Evolutionary conservation across 2,113 vertebrate genomes (phyloP).

Genomic region (Varanus komodoensis): DNA sequence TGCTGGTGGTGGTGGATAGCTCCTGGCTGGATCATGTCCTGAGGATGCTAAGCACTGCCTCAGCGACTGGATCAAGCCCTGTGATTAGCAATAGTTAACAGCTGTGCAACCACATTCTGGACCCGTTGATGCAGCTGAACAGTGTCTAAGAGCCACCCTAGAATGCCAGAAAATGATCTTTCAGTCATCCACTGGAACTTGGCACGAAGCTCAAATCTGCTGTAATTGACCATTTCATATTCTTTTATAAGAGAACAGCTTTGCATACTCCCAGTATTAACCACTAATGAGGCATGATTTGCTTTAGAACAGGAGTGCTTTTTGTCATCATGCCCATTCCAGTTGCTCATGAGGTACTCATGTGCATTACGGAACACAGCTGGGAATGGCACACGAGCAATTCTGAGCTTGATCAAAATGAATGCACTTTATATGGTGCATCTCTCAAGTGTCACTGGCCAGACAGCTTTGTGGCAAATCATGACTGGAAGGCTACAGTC

Average conservation of each 20-base stretch:
- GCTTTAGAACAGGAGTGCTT: not conserved
- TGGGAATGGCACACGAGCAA: no score
- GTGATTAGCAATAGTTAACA: not conserved
- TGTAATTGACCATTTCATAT: conserved; percentile 15
- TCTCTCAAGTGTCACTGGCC: not conserved
- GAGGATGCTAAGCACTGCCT: not conserved
- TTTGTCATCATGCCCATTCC: not conserved
- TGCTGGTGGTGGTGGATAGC: not conserved
- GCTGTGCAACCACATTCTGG: not conserved
- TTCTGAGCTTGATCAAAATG: not conserved
- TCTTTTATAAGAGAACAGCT: not conserved
- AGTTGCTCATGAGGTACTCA: not conserved
- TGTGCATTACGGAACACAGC: not conserved
- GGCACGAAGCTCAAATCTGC: not conserved
- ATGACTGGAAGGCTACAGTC: not conserved
- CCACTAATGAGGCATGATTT: conserved; percentile 1
- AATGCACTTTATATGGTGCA: not conserved
- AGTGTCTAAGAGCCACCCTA: not conserved
- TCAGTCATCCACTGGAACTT: not conserved
- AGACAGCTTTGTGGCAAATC: not conserved
- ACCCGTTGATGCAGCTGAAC: not conserved
- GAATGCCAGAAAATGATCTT: not conserved
- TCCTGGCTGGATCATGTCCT: not conserved
- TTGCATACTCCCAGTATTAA: not conserved
- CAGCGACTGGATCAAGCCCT: not conserved